phyloP scores from a whole-genome alignment of 2,888 invertebrate genomes.

The Phaonia tiefii region DNA sequence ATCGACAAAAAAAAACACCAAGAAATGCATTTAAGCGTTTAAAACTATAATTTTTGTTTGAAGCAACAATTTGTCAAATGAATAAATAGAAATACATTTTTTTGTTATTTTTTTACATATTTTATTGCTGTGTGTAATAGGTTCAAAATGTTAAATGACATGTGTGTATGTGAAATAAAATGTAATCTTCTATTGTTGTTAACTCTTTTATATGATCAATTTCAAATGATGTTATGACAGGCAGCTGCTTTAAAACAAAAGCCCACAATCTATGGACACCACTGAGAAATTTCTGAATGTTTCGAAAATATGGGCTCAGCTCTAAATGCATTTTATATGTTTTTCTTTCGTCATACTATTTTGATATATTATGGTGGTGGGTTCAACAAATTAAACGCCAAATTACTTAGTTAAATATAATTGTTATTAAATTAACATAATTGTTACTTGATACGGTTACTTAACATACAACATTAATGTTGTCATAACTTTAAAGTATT shows the following conservation, averaged over 20 bases:
- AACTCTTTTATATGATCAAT: slow-evolving; percentile 5
- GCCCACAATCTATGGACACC: no score
- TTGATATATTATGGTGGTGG: neutral
- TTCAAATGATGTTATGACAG: slow-evolving; percentile 29
- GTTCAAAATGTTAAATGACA: slow-evolving; percentile 22
- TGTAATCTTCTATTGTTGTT: slow-evolving; percentile 21
- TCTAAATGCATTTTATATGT: slow-evolving; percentile 34
- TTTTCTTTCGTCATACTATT: neutral
- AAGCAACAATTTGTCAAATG: no score
- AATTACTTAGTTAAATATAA: slow-evolving; percentile 17
- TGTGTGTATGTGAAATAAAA: no score
- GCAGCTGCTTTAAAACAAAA: slow-evolving; percentile 15
- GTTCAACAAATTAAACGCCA: slow-evolving; percentile 10
- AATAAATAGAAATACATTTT: no score
- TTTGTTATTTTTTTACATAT: no score
- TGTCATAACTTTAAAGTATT: no score
- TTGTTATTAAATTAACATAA: slow-evolving; percentile 33
- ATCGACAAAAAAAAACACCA: neutral
- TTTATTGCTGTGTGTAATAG: neutral
- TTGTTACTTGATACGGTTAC: slow-evolving; percentile 3
- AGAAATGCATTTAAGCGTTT: slow-evolving; percentile 3
- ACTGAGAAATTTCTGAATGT: no score
- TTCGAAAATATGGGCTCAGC: neutral
- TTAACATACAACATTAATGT: neutral
- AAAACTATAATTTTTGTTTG: neutral